Percentiles rank a stretch among this genome's conserved stretches.
Conservation (phyloP, 2,797 vertebrate genomes). For the Hemitrygon akajei region DNA sequence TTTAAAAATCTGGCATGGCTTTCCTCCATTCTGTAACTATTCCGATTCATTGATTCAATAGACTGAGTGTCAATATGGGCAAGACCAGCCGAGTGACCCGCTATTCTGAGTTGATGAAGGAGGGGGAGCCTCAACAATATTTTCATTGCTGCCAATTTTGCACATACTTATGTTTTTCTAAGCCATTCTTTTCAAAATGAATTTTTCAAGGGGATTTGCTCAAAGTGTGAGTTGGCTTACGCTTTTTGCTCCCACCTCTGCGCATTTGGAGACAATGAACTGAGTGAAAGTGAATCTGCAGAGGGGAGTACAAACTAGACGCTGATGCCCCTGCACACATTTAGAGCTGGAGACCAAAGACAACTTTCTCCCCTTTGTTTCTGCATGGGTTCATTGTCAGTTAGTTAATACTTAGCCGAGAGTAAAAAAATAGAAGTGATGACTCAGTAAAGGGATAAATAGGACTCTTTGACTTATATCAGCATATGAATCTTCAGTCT, state of each 20-base stretch:
- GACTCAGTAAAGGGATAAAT: not conserved
- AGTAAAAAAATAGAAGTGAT: constrained; percentile 21
- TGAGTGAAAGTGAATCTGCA: no score
- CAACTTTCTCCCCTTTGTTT: not conserved
- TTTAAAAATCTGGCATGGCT: no score
- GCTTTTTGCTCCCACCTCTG: no score
- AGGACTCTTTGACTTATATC: constrained; percentile 15
- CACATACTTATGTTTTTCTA: not conserved
- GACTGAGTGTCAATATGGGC: not conserved
- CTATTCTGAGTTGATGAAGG: no score
- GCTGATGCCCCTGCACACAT: no score
- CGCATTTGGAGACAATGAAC: no score
- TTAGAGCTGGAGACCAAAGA: no score
- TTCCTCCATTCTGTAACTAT: no score
- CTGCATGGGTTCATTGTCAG: not conserved
- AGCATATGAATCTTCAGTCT: not conserved
- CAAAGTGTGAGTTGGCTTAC: no score
- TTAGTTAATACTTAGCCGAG: constrained; percentile 20
- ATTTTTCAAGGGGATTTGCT: not conserved
- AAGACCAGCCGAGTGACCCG: not conserved
- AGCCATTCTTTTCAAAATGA: not conserved
- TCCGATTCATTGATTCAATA: no score
- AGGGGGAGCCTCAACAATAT: not conserved
- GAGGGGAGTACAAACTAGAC: no score
- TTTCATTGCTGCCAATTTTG: not conserved